Evolutionary conservation across 23 tunicate genomes (phyloP), one percentile per base, ranked within the genome.

Genomic region (Styela clava): DNA sequence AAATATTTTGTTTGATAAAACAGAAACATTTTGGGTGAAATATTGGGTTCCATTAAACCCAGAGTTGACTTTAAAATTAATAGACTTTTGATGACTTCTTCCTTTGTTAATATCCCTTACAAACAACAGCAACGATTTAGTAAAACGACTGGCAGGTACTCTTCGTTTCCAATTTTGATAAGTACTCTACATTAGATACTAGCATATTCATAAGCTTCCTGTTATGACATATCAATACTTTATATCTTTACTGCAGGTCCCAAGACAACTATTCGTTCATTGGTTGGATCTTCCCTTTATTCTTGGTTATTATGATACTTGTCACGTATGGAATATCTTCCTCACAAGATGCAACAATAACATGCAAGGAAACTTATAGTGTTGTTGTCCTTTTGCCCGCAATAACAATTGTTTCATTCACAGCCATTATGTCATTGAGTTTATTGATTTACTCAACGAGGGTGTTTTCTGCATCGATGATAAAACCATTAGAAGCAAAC

Each of bases 401-500:
- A 21, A 77, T 74, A 31, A 31, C 69, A 24, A 29, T 73, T 2
- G 69, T 69, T 34, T 51, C 61, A 18, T 68, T 85, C 34, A 63
- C 68, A 64, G 24, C 71, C 22, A 5, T 76, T 21, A 44, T 61
- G 25, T 34, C 85, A 2, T 24, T 79, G 2, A 61, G 56, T 35
- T 1, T 89, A 65, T 24, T 80, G 52, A 52, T 85, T 7, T 52
- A 37, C 0, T 61, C 85, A 12, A 35, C 73, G 25, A 63, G 79
- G 22, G 26, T 63, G 24, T 89, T 89, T 74, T 52, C 35, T 23
- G 61, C 69, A 29, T 23, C 27, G 5, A 20, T 5, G 22, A 74
- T 86, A 69, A 89, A 85, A 1, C 89, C 95, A 0, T 71, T 74
- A 7, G 79, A 74, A 25, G 86, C 89, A 12, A 68, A 78, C 3